phyloP scores from a whole-genome alignment of 2,113 vertebrate genomes.

The Gallinago jamesoni region DNA sequence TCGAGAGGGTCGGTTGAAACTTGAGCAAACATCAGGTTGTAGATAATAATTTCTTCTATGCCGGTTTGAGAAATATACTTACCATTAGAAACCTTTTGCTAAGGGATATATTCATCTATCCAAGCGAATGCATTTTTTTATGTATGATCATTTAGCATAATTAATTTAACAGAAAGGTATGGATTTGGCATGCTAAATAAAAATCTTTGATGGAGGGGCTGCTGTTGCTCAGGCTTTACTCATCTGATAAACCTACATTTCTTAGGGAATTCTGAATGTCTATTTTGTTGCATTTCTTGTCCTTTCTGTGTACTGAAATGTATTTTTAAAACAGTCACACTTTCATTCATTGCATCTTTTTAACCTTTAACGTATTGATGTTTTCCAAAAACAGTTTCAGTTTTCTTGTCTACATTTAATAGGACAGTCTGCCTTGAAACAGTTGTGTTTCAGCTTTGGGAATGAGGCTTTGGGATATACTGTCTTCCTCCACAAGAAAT shows the following conservation, averaged over 20 bases:
- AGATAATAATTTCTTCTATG: background rate
- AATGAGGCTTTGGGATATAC: background rate
- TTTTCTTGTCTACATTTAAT: background rate
- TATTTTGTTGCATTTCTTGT: background rate
- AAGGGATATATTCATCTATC: background rate
- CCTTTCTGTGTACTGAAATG: background rate
- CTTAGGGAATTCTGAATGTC: background rate
- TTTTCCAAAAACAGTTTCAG: background rate
- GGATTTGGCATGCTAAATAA: background rate
- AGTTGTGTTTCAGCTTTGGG: background rate
- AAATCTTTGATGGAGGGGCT: background rate
- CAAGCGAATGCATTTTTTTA: background rate
- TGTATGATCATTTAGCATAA: background rate
- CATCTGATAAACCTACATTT: background rate
- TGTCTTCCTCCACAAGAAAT: background rate
- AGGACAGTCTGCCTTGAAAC: background rate
- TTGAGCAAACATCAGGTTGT: background rate
- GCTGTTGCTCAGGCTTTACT: background rate
- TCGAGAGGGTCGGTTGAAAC: rapidly evolving
- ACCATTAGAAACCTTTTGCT: background rate
- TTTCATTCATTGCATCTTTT: background rate
- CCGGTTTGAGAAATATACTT: background rate
- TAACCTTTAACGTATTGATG: background rate
- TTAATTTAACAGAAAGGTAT: background rate
- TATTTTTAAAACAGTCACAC: background rate